A percentile compares a stretch with the other conserved stretches of the same genome.
Evolutionary conservation across 2,888 invertebrate species (phyloP).

Genomic region (Carterocephalus palaemon): DNA sequence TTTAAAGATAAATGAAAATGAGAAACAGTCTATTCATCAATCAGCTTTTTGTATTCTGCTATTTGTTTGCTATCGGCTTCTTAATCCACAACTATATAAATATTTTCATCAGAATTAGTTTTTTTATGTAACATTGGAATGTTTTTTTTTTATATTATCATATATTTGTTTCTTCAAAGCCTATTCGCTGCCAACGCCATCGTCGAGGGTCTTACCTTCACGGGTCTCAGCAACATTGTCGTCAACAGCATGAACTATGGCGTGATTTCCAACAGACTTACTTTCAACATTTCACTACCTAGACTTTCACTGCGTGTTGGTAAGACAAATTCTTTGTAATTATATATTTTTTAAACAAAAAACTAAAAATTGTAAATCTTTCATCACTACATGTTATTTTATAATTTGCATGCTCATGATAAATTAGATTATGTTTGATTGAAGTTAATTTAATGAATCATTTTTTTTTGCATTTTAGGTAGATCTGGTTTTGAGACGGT

Average conservation of each 20-base stretch:
- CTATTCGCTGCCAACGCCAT: slow-evolving; percentile 37
- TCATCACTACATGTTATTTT: no score
- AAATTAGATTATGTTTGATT: no score
- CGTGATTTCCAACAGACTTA: slow-evolving; percentile 39
- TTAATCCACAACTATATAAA: no score
- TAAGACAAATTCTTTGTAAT: slow-evolving; percentile 35
- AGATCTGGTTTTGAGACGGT: slow-evolving; percentile 14
- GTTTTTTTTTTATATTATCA: background rate
- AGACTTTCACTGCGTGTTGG: slow-evolving; percentile 38
- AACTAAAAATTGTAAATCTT: no score
- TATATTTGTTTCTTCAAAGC: slow-evolving; percentile 36
- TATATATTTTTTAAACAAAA: no score
- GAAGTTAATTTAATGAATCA: background rate
- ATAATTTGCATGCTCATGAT: no score
- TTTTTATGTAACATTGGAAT: no score
- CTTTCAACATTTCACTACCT: slow-evolving; percentile 48
- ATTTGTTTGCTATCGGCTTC: no score
- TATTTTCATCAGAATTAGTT: no score
- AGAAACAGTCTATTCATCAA: no score
- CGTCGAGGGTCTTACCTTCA: slow-evolving; percentile 35
- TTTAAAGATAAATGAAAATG: no score
- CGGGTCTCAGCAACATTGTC: slow-evolving; percentile 54
- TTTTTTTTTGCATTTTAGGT: slow-evolving; percentile 25
- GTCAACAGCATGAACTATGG: slow-evolving; percentile 43
- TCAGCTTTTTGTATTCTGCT: no score